Evolutionary conservation across 2,888 invertebrate species (phyloP).

Genomic region (Molorchus minor): DNA sequence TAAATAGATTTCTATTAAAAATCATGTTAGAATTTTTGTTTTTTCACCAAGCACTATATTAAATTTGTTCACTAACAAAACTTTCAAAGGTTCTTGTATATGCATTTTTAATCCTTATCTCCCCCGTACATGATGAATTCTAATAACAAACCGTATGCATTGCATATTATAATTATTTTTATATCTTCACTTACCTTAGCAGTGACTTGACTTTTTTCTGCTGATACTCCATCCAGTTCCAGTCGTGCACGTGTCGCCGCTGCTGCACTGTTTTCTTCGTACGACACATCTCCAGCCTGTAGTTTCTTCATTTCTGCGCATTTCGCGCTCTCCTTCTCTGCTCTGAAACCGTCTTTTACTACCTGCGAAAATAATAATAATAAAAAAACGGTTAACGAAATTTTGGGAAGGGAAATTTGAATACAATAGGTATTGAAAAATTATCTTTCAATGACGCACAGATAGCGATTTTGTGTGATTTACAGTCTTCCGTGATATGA

Average conservation of each 20-base stretch:
- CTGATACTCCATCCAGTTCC: conserved; percentile 85
- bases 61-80: no score
- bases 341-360: conserved; percentile 83
- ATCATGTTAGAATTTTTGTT: no score
- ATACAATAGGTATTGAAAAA: conserved; percentile 19
- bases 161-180: neutral
- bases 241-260: conserved; percentile 81
- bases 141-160: neutral
- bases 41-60: no score
- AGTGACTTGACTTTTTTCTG: conserved; percentile 85
- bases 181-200: conserved; percentile 73
- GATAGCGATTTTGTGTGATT: no score
- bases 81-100: no score
- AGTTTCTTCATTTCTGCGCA: conserved; percentile 77
- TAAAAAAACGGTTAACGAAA: neutral
- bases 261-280: conserved; percentile 81
- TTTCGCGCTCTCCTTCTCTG: conserved; percentile 78
- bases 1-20: no score
- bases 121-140: no score
- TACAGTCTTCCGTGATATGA: no score
- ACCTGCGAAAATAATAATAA: conserved; percentile 63
- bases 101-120: no score
- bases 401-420: conserved; percentile 14
- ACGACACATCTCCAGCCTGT: conserved; percentile 83
- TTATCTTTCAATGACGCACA: neutral